phyloP scores from a whole-genome alignment of 2,888 invertebrate genomes.

The Macrosiphum euphorbiae region DNA sequence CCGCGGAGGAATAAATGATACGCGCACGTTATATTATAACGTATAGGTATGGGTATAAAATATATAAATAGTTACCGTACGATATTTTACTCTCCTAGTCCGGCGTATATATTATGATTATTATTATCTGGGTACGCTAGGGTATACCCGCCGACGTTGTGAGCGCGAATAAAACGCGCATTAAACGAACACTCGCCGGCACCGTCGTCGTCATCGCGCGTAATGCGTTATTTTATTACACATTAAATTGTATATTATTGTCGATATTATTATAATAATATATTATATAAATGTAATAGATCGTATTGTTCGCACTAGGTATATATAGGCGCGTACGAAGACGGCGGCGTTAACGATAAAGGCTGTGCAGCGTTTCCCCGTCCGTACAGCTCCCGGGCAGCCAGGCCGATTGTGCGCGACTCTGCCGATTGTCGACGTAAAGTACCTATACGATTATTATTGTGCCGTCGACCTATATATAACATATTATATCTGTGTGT shows the following conservation, averaged over 20 bases:
- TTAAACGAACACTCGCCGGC: conserved; percentile 5
- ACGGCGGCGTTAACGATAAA: background rate
- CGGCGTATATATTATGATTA: background rate
- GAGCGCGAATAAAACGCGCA: background rate
- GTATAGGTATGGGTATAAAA: background rate
- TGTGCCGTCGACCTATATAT: background rate
- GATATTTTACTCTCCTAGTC: background rate
- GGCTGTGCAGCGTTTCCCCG: background rate
- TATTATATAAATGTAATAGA: background rate
- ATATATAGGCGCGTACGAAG: background rate
- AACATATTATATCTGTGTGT: background rate
- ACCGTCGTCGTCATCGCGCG: background rate
- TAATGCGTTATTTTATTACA: background rate
- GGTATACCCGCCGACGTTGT: background rate
- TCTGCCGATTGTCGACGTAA: too few relatives aligned
- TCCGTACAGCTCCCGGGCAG: too few relatives aligned
- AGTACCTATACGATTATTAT: background rate
- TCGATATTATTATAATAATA: background rate
- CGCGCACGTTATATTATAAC: background rate
- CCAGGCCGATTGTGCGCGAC: too few relatives aligned
- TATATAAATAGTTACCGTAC: background rate
- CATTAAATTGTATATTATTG: background rate
- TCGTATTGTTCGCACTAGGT: background rate
- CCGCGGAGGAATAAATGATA: background rate
- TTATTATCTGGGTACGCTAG: background rate